Evolutionary conservation across 1,140 invertebrate species (phyloP).

Genomic region (Plectrocnemia conspersa): DNA sequence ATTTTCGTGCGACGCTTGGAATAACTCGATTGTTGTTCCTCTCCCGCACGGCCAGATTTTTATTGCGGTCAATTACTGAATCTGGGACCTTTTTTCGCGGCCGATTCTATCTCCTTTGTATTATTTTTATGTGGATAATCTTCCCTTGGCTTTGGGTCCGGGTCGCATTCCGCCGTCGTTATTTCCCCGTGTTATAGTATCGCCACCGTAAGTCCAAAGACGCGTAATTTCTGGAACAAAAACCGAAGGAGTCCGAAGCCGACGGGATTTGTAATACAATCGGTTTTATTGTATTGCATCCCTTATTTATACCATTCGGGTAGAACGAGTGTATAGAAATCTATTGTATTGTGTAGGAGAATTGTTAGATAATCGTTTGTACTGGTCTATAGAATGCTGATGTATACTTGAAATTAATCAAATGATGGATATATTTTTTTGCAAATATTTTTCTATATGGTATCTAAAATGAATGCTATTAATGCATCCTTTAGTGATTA

Average conservation of each 20-base stretch:
- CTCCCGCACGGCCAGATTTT: constrained; percentile 17
- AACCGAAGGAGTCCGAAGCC: background rate
- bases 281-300: too few species aligned
- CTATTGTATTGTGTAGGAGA: too few species aligned
- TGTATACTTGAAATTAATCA: too few species aligned
- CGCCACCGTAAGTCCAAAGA: constrained; percentile 2
- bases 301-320: too few species aligned
- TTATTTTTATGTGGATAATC: constrained; percentile 36
- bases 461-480: too few species aligned
- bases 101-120: constrained; percentile 32
- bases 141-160: constrained; percentile 24
- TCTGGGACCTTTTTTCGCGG: constrained; percentile 18
- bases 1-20: background rate
- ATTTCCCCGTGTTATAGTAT: constrained; percentile 27
- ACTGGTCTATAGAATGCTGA: too few species aligned
- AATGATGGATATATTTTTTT: too few species aligned
- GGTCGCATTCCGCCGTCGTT: constrained; percentile 23
- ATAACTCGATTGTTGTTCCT: constrained; percentile 6
- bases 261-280: too few species aligned
- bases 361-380: too few species aligned
- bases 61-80: constrained; percentile 32
- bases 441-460: too few species aligned
- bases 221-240: constrained; percentile 1
- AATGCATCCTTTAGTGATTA: too few species aligned
- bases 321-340: too few species aligned